Conservation (phyloP, 1,140 invertebrate genomes). For the Harpegnathos saltator region DNA sequence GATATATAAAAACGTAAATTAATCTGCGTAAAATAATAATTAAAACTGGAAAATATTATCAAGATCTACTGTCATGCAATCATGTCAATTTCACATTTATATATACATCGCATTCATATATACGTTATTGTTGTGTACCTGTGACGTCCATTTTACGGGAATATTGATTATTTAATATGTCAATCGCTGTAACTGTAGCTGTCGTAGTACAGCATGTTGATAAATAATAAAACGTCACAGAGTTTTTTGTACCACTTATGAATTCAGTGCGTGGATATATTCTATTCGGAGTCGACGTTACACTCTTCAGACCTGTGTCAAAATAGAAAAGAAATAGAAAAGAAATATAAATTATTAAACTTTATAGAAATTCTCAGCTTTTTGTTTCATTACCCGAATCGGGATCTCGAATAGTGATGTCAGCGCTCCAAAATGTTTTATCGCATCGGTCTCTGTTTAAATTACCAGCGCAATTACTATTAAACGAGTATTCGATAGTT, state of each 20-base stretch:
- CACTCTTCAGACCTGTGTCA: conserved; percentile 86
- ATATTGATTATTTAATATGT: conserved; percentile 87
- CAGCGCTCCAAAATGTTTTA: conserved; percentile 88
- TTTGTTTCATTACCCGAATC: conserved; percentile 82
- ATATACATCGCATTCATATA: too few species aligned
- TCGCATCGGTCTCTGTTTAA: conserved; percentile 83
- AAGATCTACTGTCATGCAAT: too few species aligned
- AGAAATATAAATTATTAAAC: conserved; percentile 46
- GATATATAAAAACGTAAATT: too few species aligned
- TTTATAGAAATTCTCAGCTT: not conserved
- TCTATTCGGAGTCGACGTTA: conserved; percentile 86
- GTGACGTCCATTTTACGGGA: conserved; percentile 87
- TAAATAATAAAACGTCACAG: conserved; percentile 87
- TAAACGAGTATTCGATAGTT: conserved; percentile 85
- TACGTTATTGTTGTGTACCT: conserved; percentile 78
- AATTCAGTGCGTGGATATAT: conserved; percentile 84
- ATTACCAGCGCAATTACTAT: conserved; percentile 86
- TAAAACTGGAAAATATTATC: too few species aligned
- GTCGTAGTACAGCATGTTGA: conserved; percentile 88
- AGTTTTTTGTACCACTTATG: conserved; percentile 87
- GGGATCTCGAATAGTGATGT: conserved; percentile 87
- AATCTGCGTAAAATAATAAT: too few species aligned
- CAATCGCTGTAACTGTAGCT: conserved; percentile 87
- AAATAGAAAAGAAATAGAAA: conserved; percentile 26
- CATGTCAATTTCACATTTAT: too few species aligned